A percentile compares a stretch with the other conserved stretches of the same genome.
phyloP scores from a whole-genome alignment of 2,888 invertebrate genomes.

The Watsonalla binaria region DNA sequence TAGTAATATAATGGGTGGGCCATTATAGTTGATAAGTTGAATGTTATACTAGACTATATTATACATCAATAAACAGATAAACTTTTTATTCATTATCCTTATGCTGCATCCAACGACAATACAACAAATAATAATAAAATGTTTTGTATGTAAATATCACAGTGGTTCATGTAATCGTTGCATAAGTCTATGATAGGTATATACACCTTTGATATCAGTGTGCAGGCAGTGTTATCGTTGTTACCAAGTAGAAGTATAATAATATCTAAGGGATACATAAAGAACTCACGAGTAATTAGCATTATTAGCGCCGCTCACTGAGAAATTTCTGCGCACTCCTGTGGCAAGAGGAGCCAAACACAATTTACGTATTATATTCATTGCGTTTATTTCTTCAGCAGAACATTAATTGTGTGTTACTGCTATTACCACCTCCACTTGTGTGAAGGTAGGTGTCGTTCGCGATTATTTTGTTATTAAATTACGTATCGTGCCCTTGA shows the following conservation, averaged over 20 bases:
- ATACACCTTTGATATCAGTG: too few species aligned
- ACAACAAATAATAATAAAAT: background rate
- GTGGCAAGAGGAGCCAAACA: conserved; percentile 22
- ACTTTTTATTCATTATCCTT: too few species aligned
- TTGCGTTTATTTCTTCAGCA: conserved; percentile 14
- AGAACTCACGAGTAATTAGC: conserved; percentile 54
- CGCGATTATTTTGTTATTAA: background rate
- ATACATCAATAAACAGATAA: too few species aligned
- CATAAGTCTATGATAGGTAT: too few species aligned
- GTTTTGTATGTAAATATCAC: too few species aligned
- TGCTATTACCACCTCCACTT: background rate
- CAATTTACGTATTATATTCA: conserved; percentile 47
- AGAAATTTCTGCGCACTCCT: conserved; percentile 42
- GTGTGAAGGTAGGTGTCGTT: too few species aligned
- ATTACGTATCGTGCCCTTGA: background rate
- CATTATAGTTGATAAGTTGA: too few species aligned
- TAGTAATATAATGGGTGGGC: too few species aligned
- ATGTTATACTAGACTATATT: too few species aligned
- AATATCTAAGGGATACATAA: conserved; percentile 4
- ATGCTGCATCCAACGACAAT: too few species aligned
- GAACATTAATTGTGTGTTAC: conserved; percentile 10
- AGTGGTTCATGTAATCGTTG: too few species aligned
- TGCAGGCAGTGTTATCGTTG: background rate
- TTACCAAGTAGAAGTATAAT: background rate
- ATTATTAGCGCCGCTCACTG: conserved; percentile 44